A percentile compares a stretch with the other conserved stretches of the same genome.
These are phyloP conservation scores for Channa argus DNA, from an alignment of 2,113 vertebrate genomes.

Conservation along the genomic window DNA sequence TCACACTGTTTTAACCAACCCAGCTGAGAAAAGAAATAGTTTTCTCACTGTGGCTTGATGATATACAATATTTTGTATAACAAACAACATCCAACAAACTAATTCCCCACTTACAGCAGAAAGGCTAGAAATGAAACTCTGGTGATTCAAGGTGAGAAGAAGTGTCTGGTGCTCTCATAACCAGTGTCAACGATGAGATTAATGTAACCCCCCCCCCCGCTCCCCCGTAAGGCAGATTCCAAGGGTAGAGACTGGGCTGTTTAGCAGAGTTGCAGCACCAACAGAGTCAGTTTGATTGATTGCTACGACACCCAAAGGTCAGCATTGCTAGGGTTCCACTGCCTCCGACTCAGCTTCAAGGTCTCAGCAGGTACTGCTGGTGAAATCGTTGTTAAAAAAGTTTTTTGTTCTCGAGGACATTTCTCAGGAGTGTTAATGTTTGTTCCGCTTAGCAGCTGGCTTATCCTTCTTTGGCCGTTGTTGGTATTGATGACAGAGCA, in stretches of 20 bases:
- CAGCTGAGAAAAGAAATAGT: conserved; percentile 25
- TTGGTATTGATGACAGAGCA: conserved; percentile 50
- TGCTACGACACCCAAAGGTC: conserved; percentile 59
- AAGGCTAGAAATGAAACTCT: not conserved
- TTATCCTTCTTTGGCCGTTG: not conserved
- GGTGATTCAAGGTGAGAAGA: too few relatives aligned
- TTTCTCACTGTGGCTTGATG: not conserved
- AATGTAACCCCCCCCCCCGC: conserved; percentile 48
- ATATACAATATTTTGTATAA: not conserved
- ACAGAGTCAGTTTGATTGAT: conserved; percentile 72
- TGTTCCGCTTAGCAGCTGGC: conserved; percentile 38
- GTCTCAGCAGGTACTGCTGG: conserved; percentile 16
- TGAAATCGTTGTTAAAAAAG: conserved; percentile 25
- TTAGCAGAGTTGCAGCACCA: conserved; percentile 11
- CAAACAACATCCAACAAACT: not conserved
- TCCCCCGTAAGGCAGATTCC: conserved; percentile 45
- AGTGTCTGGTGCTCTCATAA: conserved; percentile 19
- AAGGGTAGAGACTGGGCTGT: conserved; percentile 51
- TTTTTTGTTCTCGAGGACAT: conserved; percentile 41
- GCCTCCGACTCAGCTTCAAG: conserved; percentile 34
- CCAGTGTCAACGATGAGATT: conserved; percentile 56
- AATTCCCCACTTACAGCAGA: too few relatives aligned
- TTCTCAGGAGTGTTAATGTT: conserved; percentile 34
- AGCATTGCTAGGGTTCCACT: conserved; percentile 23
- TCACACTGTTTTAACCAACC: conserved; percentile 52